Percentiles rank a stretch among this genome's conserved stretches.
Conservation (phyloP, 2,888 invertebrate genomes). For the Eristalis intricaria region DNA sequence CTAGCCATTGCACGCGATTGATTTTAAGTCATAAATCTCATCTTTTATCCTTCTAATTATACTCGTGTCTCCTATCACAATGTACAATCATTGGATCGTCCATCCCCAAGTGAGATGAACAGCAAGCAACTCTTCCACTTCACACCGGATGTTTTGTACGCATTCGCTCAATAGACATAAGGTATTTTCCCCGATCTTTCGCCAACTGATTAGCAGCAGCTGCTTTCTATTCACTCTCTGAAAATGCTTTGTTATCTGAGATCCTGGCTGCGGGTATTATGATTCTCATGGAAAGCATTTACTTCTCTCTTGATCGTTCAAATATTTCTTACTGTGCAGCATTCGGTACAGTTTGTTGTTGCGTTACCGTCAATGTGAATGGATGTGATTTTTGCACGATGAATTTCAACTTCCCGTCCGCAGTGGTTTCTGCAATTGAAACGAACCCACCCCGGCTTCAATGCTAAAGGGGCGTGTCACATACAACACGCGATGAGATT, state of each 20-base stretch:
- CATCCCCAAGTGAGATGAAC: conserved; percentile 25
- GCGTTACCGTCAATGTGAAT: background rate
- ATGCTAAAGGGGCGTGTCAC: conserved; percentile 41
- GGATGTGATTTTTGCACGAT: conserved; percentile 55
- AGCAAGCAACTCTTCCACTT: conserved; percentile 30
- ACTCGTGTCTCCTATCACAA: background rate
- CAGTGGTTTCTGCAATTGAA: background rate
- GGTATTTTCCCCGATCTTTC: conserved; percentile 42
- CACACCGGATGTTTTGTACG: conserved; percentile 55
- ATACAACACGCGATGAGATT: conserved; percentile 54
- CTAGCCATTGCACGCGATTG: background rate
- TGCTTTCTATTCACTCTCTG: conserved; percentile 38
- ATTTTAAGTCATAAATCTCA: background rate
- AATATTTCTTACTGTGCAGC: conserved; percentile 8
- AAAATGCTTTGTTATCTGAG: conserved; percentile 49
- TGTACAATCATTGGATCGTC: background rate
- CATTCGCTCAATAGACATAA: conserved; percentile 20
- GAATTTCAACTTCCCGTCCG: conserved; percentile 53
- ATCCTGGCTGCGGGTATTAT: conserved; percentile 31
- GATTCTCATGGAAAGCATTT: conserved; percentile 23
- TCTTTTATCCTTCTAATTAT: background rate
- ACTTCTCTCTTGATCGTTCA: conserved; percentile 33
- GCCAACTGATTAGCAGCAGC: conserved; percentile 55
- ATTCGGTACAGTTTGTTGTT: conserved; percentile 9
- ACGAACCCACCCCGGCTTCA: background rate